Percentiles rank a stretch among this genome's conserved stretches.
phyloP scores from a whole-genome alignment of 2,113 vertebrate species.

The Perccottus glenii region DNA sequence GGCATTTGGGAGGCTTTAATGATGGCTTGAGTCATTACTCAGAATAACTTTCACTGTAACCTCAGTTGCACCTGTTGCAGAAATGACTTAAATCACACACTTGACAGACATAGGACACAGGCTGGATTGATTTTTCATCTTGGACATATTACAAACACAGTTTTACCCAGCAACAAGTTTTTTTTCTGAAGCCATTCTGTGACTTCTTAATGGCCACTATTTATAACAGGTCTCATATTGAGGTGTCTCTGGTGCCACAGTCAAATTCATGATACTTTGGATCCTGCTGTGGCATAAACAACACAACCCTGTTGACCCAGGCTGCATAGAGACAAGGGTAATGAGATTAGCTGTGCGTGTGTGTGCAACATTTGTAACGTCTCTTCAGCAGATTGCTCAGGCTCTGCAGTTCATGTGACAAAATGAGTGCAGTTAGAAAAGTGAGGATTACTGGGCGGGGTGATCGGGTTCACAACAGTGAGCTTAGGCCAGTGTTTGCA shows the following conservation, averaged over 20 bases:
- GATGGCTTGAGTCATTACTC: constrained; percentile 43
- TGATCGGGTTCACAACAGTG: constrained; percentile 57
- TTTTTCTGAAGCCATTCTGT: constrained; percentile 9
- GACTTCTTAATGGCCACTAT: constrained; percentile 41
- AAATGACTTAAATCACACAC: constrained; percentile 35
- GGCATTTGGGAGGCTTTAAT: constrained; percentile 42
- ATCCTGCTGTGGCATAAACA: constrained; percentile 29
- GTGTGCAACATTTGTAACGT: constrained; percentile 66
- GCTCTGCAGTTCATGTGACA: constrained; percentile 69
- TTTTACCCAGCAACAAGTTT: constrained; percentile 47
- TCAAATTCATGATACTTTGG: constrained; percentile 40
- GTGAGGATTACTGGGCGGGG: constrained; percentile 66
- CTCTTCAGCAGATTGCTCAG: constrained; percentile 57
- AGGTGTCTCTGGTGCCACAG: constrained; percentile 32
- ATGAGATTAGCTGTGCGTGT: constrained; percentile 71
- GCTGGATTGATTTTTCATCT: constrained; percentile 25
- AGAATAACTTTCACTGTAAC: constrained; percentile 48
- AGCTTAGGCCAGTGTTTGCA: constrained; percentile 24
- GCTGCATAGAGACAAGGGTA: constrained; percentile 68
- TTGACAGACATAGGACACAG: constrained; percentile 54
- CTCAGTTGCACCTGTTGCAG: constrained; percentile 60
- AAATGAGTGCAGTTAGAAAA: constrained; percentile 56
- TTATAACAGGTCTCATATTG: constrained; percentile 37
- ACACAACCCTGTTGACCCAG: constrained; percentile 64
- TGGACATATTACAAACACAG: constrained; percentile 14